Evolutionary conservation across 1,140 invertebrate species (phyloP).

Genomic region (Cylas formicarius): DNA sequence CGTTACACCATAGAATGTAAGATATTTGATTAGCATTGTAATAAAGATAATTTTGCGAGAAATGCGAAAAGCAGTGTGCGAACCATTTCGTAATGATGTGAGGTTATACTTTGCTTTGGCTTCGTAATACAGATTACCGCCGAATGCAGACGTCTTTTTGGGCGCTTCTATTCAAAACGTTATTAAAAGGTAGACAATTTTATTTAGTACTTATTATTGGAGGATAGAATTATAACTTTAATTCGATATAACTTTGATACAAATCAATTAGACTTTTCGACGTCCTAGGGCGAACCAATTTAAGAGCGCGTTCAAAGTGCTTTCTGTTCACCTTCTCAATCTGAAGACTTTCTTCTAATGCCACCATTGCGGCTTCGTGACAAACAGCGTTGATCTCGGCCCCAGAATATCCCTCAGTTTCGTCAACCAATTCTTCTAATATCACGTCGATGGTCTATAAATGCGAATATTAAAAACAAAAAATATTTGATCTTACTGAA

Average conservation of each 20-base stretch:
- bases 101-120: too few relatives aligned
- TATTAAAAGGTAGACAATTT: too few relatives aligned
- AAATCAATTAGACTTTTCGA: conserved; percentile 56
- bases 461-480: background rate
- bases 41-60: too few relatives aligned
- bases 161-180: too few relatives aligned
- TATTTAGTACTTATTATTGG: too few relatives aligned
- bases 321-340: conserved; percentile 44
- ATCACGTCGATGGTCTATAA: conserved; percentile 49
- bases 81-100: too few relatives aligned
- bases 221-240: conserved; percentile 21
- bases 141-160: too few relatives aligned
- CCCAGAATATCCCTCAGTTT: conserved; percentile 74
- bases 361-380: conserved; percentile 75
- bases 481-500: too few relatives aligned
- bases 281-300: conserved; percentile 64
- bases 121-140: too few relatives aligned
- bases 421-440: conserved; percentile 54
- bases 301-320: conserved; percentile 66
- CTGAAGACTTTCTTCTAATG: conserved; percentile 65
- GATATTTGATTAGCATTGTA: too few relatives aligned
- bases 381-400: conserved; percentile 84
- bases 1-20: too few relatives aligned
- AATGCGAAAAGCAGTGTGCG: too few relatives aligned
- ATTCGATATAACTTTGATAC: conserved; percentile 44